These are phyloP conservation scores for Channallabes apus DNA, from an alignment of 2,797 vertebrate species.

Conservation along the genomic window DNA sequence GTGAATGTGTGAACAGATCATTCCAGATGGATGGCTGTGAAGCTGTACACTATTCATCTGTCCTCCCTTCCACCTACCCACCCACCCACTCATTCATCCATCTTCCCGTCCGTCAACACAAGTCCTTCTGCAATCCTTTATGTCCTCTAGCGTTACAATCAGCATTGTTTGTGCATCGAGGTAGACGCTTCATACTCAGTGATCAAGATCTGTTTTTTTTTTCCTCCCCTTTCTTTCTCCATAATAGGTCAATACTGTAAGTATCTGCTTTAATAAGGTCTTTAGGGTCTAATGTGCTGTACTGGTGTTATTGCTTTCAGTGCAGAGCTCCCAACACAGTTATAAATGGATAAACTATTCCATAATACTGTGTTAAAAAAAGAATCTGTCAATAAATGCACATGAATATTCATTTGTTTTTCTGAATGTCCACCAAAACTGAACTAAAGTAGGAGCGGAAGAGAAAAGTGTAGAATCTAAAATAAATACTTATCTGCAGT, in stretches of 20 bases:
- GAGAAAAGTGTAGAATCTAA: not conserved
- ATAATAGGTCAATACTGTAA: not conserved
- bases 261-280: not conserved
- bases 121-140: constrained; percentile 10
- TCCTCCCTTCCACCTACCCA: constrained; percentile 37
- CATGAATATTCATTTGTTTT: not conserved
- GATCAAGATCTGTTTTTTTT: not conserved
- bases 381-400: not conserved
- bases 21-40: constrained; percentile 51
- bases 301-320: not conserved
- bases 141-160: constrained; percentile 19
- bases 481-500: not conserved
- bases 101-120: constrained; percentile 38
- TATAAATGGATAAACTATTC: not conserved
- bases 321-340: not conserved
- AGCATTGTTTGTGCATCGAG: not conserved
- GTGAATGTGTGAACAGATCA: constrained; percentile 53
- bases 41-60: constrained; percentile 46
- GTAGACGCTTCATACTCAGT: not conserved
- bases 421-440: not conserved
- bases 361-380: not conserved
- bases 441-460: not conserved
- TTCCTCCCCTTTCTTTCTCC: too few species aligned
- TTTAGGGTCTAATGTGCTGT: not conserved
- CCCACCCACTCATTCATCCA: constrained; percentile 39